These are phyloP conservation scores for Scotopteryx bipunctaria DNA, from an alignment of 2,888 invertebrate genomes.

Conservation along the genomic window DNA sequence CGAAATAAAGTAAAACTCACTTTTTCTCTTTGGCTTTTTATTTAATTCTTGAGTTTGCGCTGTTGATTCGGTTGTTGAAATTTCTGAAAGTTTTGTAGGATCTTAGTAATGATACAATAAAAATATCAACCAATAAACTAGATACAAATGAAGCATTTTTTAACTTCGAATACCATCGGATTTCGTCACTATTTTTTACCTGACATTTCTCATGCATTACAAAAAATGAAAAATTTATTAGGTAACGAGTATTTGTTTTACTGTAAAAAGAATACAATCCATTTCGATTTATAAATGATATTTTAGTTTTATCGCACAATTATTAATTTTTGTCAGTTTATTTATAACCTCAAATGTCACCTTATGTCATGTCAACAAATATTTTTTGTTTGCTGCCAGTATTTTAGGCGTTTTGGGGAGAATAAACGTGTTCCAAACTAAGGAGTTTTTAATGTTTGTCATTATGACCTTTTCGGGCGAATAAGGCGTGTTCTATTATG, in stretches of 20 bases:
- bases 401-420: not conserved
- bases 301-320: conserved; percentile 50
- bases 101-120: too few species aligned
- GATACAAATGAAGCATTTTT: not conserved
- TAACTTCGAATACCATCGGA: not conserved
- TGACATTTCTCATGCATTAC: conserved; percentile 68
- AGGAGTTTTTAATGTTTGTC: conserved; percentile 2
- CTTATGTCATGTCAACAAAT: not conserved
- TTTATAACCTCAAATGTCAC: conserved; percentile 51
- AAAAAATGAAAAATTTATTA: conserved; percentile 45
- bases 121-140: too few species aligned
- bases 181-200: conserved; percentile 45
- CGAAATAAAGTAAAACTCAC: conserved; percentile 47
- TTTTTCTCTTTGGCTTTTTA: conserved; percentile 60
- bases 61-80: conserved; percentile 57
- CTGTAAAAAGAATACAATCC: conserved; percentile 52
- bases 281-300: conserved; percentile 53
- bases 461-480: not conserved
- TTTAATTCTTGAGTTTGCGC: conserved; percentile 55
- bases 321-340: conserved; percentile 41
- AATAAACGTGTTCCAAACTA: not conserved
- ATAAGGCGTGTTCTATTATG: not conserved
- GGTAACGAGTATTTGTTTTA: conserved; percentile 41
- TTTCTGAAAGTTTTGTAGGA: too few species aligned
- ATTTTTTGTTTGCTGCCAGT: conserved; percentile 8